Evolutionary conservation across 2,888 invertebrate species (phyloP), one percentile per base, ranked within the genome.

Genomic region (Clanis bilineata): DNA sequence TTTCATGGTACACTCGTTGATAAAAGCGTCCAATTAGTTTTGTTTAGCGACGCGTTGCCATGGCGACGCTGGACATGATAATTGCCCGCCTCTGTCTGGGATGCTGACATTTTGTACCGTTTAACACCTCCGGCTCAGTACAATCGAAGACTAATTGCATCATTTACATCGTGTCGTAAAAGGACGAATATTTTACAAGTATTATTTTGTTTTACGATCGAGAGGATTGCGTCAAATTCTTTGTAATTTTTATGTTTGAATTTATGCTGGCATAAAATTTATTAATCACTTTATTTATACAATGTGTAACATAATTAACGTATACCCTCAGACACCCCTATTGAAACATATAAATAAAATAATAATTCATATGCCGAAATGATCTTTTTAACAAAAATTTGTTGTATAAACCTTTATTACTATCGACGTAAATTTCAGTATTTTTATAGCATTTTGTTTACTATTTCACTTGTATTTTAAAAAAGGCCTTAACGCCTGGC

Each of bases 1-100:
- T 73, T 71, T 72, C 71, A 69, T 74, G 64, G 76, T 79, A 77
- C 78, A 79, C 67, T 70, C 76, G 72, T 67, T 70, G 74, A 74
- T 77, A 82, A 76, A 81, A 80, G 79, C 78, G 76, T 66, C 80
- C 88, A 87, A 88, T 88, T 87, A 88, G 86, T 83, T 57, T 87
- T 83, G 86, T 88, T 87, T 85, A 85, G 82, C 83, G 73, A 73
- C 70, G 68, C 78, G 85, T 83, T 79, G 79, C 79, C 76, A 82
- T 82, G 77, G 80, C 75, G 70, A 84, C 86, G 71, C 75, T 71
- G 74, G 77, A 76, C 78, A 79, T 81, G 85, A 78, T 88, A 90
- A 89, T 89, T 88, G 87, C 74, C 69, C 73, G 60, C 71, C 71
- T 70, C 73, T 70, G 78, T 73, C 76, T 73, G 74, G 73, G 71